Conservation (phyloP, 1,140 invertebrate species). For the Ceratitis capitata region DNA sequence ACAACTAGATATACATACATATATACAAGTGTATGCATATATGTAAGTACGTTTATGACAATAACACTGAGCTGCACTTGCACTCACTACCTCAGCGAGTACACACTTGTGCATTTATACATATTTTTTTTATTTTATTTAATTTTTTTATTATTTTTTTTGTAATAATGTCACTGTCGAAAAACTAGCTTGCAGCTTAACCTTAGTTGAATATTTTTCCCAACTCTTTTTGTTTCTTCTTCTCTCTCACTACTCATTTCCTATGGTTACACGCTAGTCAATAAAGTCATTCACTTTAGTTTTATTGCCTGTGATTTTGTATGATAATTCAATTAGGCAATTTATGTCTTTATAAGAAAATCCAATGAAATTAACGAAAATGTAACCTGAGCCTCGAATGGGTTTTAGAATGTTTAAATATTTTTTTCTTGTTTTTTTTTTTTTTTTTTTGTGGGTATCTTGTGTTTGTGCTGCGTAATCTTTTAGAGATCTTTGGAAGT, state of each 20-base stretch:
- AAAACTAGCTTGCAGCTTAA: not conserved
- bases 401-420: not conserved
- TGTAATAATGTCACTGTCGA: not conserved
- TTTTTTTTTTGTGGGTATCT: no score
- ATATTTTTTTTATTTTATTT: no score
- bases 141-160: no score
- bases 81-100: no score
- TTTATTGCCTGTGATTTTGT: not conserved
- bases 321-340: slow-evolving; percentile 2
- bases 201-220: not conserved
- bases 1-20: no score
- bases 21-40: no score
- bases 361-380: not conserved
- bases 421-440: not conserved
- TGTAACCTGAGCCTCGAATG: not conserved
- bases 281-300: not conserved
- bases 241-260: not conserved
- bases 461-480: no score
- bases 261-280: not conserved
- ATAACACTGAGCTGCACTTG: no score
- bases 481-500: no score
- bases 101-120: not conserved
- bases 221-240: not conserved
- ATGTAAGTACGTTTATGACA: no score
- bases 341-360: not conserved